Base-by-base conservation (phyloP, 1,140 invertebrate genomes). In the Leptoteleia sp. region DNA sequence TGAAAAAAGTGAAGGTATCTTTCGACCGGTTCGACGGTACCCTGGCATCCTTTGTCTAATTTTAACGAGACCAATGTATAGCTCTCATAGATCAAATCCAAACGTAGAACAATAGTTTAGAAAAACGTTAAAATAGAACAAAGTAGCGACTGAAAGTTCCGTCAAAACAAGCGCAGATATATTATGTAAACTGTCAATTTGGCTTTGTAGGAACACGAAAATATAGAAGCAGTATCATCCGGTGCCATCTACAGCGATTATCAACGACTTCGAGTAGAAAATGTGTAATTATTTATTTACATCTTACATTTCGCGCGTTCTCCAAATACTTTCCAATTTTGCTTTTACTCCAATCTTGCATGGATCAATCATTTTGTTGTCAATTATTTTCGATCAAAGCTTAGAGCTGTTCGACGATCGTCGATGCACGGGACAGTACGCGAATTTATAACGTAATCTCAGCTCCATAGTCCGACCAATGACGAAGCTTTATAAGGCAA, bases 161-260 rank as follows among this genome's bases (percentile, higher is more conserved):
- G 7, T 57, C 19, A 22, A 31, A 50, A 47, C n/a, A 38, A 43
- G 22, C 12, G 8, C 27, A 54, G 15, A 62, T 71, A 67, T 61
- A 48, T 47, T 52, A 48, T 55, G 54, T 59, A 52, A 77, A 75
- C 29, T 72, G 35, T 79, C 29, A 76, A 65, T 79, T 79, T 79
- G 68, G 57, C 61, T 79, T 91, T 92, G 83, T 85, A 97, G 94
- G 92, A 94, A 83, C 92, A 94, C 85, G 90, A 96, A 80, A 89
- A 94, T 82, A 92, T 98, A 87, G 95, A 98, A 88, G 98, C 94
- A 76, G 97, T 99, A 59, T 95, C 97, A 65, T 96, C 96, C 79
- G 98, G 98, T 72, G 98, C 98, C 70, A 99, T 99, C 88, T 91
- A 99, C 64, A 99, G 98, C 65, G 96, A 98, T 90, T 99, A 99